Base-by-base conservation (phyloP, 2,888 invertebrate genomes). In the Blomia tropicalis region DNA sequence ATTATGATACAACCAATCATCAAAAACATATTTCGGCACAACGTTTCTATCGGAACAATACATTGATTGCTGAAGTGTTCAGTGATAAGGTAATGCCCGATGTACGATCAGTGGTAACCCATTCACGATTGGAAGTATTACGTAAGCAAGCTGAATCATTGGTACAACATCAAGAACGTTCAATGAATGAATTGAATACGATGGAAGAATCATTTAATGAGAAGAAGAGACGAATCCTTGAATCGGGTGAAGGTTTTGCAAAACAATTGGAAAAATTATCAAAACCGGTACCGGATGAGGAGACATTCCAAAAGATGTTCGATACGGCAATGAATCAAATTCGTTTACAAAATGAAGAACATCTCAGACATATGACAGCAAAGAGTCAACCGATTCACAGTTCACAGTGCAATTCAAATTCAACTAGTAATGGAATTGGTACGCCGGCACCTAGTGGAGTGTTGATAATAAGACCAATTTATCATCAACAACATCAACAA, bases 21-120 rank as follows among this genome's bases (percentile, higher is more conserved):
- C 25, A 36, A 14, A 56, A 56, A 25, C 22, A 22, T 14, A 22
- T 31, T 2, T 23, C 56, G 11, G 29, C 36, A 2, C 1, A 2
- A 19, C 56, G 56, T 23, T 56, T 25, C 29, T n/a, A 56, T 56
- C 56, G 56, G 11, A 56, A 56, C 29, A 56, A 56, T 36, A 32
- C 29, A 2, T 11, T 56, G 1, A 56, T 56, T 19, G 17, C 32
- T 2, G 56, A 56, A 56, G 32, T 56, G 29, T 56, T 56, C 29
- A 27, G 29, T 23, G 56, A 56, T n/a, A 22, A 22, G 14, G 56
- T 56, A n/a, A 19, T 56, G 56, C 56, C 56, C 31, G 56, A 56
- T 56, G 32, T 36, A 22, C 56, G 56, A 11, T 19, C 31, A 36
- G 29, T 36, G 3, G 56, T 36, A 2, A 56, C 32, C 3, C 17